Conservation (phyloP, 2,888 invertebrate genomes). For the Cabera pusaria region DNA sequence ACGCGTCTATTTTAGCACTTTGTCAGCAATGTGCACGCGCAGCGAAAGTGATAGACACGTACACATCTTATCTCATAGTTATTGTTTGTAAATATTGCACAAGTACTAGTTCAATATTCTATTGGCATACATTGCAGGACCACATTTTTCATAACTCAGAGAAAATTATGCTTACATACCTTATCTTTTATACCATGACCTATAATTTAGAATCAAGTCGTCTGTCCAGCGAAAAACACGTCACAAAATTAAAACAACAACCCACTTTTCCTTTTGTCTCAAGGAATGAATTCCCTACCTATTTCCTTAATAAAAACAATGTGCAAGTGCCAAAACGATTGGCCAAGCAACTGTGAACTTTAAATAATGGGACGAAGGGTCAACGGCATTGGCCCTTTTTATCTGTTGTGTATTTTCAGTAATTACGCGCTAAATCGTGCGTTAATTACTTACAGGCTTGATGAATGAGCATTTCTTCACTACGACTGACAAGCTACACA, state of each 20-base stretch:
- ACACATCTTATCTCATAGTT: constrained; percentile 6
- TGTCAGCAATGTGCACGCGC: constrained; percentile 10
- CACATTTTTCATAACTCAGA: too few relatives aligned
- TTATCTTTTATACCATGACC: too few relatives aligned
- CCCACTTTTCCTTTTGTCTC: constrained; percentile 16
- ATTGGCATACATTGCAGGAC: too few relatives aligned
- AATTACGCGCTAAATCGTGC: constrained; percentile 7
- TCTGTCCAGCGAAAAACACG: too few relatives aligned
- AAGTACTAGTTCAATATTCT: too few relatives aligned
- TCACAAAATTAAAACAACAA: too few relatives aligned
- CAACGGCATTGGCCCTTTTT: constrained; percentile 34
- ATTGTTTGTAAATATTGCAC: constrained; percentile 14
- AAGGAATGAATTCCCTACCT: constrained; percentile 16
- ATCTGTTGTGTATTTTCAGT: constrained; percentile 21
- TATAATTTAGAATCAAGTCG: too few relatives aligned
- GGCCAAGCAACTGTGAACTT: constrained; percentile 40
- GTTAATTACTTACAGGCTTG: constrained; percentile 11
- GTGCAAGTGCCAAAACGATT: constrained; percentile 39
- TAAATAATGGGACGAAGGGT: constrained; percentile 40
- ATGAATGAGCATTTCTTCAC: constrained; percentile 10
- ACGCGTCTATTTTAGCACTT: constrained; percentile 6
- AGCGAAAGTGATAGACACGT: constrained; percentile 6
- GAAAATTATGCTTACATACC: too few relatives aligned
- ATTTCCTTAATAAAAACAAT: constrained; percentile 31
- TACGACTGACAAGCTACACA: constrained; percentile 14